Percentiles rank a stretch among this genome's conserved stretches.
Evolutionary conservation across 2,888 invertebrate species (phyloP).

Genomic region (Sepioteuthis lessoniana): DNA sequence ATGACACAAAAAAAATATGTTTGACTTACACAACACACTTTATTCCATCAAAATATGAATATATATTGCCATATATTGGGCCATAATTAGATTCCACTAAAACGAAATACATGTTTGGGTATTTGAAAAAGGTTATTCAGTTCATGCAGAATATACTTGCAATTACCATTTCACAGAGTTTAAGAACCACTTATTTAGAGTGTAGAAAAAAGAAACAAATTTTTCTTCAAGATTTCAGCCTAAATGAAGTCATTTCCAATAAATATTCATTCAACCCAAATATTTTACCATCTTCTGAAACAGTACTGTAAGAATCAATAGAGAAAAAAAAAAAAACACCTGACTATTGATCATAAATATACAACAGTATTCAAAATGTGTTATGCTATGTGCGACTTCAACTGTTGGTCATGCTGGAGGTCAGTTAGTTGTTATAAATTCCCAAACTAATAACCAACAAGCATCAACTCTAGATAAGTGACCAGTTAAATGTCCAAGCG

Average conservation of each 20-base stretch:
- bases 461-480: neutral
- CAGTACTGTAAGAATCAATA: neutral
- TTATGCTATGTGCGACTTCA: neutral
- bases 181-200: too few relatives aligned
- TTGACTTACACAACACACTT: too few relatives aligned
- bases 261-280: neutral
- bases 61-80: too few relatives aligned
- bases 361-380: neutral
- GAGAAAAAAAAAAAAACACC: neutral
- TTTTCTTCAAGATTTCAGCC: neutral
- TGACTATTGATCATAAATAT: too few relatives aligned
- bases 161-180: too few relatives aligned
- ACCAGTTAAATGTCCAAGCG: neutral
- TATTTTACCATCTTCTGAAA: neutral
- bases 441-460: neutral
- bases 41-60: too few relatives aligned
- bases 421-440: neutral
- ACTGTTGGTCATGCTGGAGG: neutral
- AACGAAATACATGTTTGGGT: too few relatives aligned
- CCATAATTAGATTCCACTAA: too few relatives aligned
- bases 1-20: too few relatives aligned
- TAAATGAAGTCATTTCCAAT: neutral
- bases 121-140: too few relatives aligned
- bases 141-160: too few relatives aligned
- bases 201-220: neutral